Conservation (phyloP, 2,797 vertebrate species). For the Fistularia tabacaria region DNA sequence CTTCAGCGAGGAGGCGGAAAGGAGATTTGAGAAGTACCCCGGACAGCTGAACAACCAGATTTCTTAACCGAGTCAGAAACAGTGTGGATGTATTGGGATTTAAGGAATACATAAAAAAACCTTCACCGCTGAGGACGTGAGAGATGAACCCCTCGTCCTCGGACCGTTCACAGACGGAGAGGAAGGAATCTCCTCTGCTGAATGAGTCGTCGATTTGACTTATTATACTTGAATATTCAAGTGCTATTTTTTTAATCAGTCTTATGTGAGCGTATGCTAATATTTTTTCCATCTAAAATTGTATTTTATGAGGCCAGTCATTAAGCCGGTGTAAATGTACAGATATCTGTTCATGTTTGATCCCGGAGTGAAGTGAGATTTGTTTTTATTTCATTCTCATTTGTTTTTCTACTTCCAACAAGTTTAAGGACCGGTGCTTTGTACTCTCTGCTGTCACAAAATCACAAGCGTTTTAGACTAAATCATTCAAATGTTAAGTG, state of each 20-base stretch:
- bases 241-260: constrained; percentile 28
- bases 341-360: no score
- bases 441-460: no score
- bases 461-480: no score
- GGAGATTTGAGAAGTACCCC: constrained; percentile 90
- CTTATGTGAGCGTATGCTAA: constrained; percentile 26
- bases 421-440: no score
- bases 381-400: no score
- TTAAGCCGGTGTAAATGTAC: constrained; percentile 9
- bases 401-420: no score
- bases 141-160: background rate
- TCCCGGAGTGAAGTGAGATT: no score
- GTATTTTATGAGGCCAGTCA: constrained; percentile 5
- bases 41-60: constrained; percentile 96
- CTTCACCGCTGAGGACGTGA: background rate
- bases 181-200: constrained; percentile 16
- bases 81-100: background rate
- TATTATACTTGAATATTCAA: constrained; percentile 71
- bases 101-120: no score
- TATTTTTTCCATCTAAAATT: constrained; percentile 20
- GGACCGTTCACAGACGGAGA: no score
- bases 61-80: constrained; percentile 54
- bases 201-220: constrained; percentile 25
- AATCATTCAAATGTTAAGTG: no score
- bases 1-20: constrained; percentile 92